Evolutionary conservation across 1,140 invertebrate species (phyloP).

Genomic region (Bombus pascuorum): DNA sequence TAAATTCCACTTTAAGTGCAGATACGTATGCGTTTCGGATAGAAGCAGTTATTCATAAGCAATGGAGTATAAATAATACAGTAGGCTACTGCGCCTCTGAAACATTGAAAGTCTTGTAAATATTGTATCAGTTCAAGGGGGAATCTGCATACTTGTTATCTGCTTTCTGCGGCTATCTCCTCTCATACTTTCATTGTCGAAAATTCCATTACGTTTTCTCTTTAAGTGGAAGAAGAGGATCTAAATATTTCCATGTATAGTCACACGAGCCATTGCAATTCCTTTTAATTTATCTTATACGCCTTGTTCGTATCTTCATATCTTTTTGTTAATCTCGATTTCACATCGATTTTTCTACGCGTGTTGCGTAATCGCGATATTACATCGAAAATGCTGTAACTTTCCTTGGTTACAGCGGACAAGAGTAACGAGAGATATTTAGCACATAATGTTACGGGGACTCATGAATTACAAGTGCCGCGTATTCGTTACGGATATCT

Average conservation of each 20-base stretch:
- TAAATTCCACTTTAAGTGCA: conserved; percentile 72
- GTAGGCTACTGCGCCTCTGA: conserved; percentile 61
- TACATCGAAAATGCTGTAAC: conserved; percentile 7
- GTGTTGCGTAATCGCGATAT: neutral
- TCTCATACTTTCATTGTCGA: neutral
- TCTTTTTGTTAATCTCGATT: neutral
- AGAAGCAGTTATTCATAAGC: conserved; percentile 76
- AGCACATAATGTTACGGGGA: conserved; percentile 43
- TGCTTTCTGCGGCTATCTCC: neutral
- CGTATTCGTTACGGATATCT: conserved; percentile 43
- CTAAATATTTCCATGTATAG: no score
- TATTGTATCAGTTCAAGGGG: conserved; percentile 59
- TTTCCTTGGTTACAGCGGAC: neutral
- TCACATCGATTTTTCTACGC: neutral
- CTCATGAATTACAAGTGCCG: conserved; percentile 51
- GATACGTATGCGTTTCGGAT: conserved; percentile 62
- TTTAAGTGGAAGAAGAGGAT: neutral
- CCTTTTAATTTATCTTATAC: no score
- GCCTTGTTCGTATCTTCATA: no score
- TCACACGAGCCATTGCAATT: no score
- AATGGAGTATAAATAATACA: conserved; percentile 74
- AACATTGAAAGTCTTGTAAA: conserved; percentile 74
- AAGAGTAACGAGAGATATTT: conserved; percentile 41
- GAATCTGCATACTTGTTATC: conserved; percentile 48
- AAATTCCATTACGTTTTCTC: neutral